Base-by-base conservation (phyloP, 2,797 vertebrate genomes). In the Lagocephalus sceleratus region DNA sequence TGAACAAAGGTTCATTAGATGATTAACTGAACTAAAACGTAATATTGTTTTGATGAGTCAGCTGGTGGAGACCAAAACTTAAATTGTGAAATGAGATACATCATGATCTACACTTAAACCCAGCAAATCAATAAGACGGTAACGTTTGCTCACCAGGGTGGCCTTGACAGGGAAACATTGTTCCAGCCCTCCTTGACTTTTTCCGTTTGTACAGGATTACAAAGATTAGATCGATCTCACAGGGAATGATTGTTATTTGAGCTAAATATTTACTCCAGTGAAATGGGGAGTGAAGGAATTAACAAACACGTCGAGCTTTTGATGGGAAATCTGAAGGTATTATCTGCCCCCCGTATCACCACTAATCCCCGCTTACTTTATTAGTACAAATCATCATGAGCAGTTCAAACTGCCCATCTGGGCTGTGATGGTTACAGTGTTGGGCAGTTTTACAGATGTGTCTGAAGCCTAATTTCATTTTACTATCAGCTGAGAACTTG, bases 161-260 rank as follows among this genome's bases (percentile, higher is more conserved):
- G 64, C 66, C 71, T 74, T 71, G 61, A 62, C 53, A 20, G 44
- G 1, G 40, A 32, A 23, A 15, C 41, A 40, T 63, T 46, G 51
- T 1, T 44, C 58, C 17, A 16, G 64, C 53, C 56, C 68, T 64
- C 66, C 78, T 85, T 82, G 68, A 82, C 77, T 66, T 76, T 58
- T 68, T 59, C 46, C 52, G 23, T 79, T 83, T 81, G 66, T 47
- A 64, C 49, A 63, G 66, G 76, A 76, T 81, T 78, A 73, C 57
- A 41, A 22, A 62, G 70, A 82, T 83, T 73, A 76, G 20, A 78
- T 73, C 21, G 16, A 68, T 68, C 73, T 79, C 52, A 0, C 46
- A 20, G 62, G 64, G 51, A 71, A 57, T 77, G 77, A 79, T 82
- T 82, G 70, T 73, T 86, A 71, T 86, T 87, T 84, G 77, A 79